Evolutionary conservation across 1,140 invertebrate genomes (phyloP), one percentile per base, ranked within the genome.

Genomic region (Akabosia matsudoensis): DNA sequence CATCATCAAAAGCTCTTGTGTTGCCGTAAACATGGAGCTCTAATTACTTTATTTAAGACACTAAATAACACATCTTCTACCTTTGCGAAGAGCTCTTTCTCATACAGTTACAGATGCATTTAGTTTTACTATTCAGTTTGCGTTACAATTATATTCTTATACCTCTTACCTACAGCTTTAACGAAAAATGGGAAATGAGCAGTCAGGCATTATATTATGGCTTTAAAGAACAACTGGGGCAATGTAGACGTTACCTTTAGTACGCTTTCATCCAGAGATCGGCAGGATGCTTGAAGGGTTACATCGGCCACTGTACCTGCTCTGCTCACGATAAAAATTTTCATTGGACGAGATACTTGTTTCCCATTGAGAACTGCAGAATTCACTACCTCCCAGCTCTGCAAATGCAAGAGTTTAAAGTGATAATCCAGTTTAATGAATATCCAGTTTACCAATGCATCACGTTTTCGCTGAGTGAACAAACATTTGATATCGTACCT

Each of bases 361-460:
- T 92, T 90, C 0, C 96, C 96, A 0, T 96, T 97, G 79, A 99
- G 86, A 74, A 97, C 92, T 0, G 97, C 97, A 1, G 95, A 96
- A 86, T 99, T 99, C 84, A 99, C 89, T 18, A 99, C 90, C 85
- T 97, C 94, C 90, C 92, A 95, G 83, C 94, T 96, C 95, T 97
- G 85, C 79, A 88, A 87, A 76, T 56, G 37, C 37, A 45, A 45
- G 18, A 45, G 18, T 10, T 45, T 45, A 45, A n/a, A n/a, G n/a
- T n/a, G n/a, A n/a, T n/a, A n/a, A n/a, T n/a, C n/a, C n/a, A n/a
- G n/a, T n/a, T n/a, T n/a, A n/a, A n/a, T n/a, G n/a, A n/a, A n/a
- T n/a, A n/a, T n/a, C n/a, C n/a, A n/a, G n/a, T n/a, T n/a, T n/a
- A n/a, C n/a, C n/a, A n/a, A n/a, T n/a, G n/a, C n/a, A n/a, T n/a